Evolutionary conservation across 2,113 vertebrate genomes (phyloP), one percentile per base, ranked within the genome.

Genomic region (Mixornis gularis): DNA sequence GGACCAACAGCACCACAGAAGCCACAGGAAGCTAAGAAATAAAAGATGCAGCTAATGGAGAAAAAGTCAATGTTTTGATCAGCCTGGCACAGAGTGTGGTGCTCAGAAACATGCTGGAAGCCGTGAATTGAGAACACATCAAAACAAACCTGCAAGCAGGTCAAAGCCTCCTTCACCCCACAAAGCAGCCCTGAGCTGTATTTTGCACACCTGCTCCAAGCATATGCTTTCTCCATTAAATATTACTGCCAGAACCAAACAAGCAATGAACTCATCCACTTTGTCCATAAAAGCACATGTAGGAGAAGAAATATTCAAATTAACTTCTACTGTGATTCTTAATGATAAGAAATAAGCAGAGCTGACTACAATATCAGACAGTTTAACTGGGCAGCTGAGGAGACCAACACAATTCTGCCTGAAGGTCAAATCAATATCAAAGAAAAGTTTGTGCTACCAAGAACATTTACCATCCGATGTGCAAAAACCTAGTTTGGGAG

Each of bases 91-190:
- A 49, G 62, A 49, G 62, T 1, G 1, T 15, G 25, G 25, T 38
- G 25, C 14, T 53, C 34, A 77, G 52, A 38, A 79, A 59, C 6
- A 11, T 3, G 11, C 19, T 56, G 69, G 48, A 51, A 80, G 68
- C 20, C 1, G 1, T n/a, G 51, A 34, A 20, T 6, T 0, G 6
- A 44, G 56, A 88, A 38, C 17, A 40, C 1, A 17, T 21, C 30
- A 38, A 68, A 77, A 53, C 7, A 25, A 60, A 83, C 43, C 17
- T 13, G 6, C 34, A 69, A 27, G 27, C 10, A 5, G 26, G 11
- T 25, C 3, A 3, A 41, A 43, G 22, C 11, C 16, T 21, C 32
- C 26, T 15, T 5, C 0, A 1, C 8, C 29, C 17, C 13, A 2
- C 1, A 8, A 8, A 64, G 30, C 11, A 49, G n/a, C 17, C n/a